Base-by-base conservation (phyloP, 1,140 invertebrate species). In the Melanaphis sacchari region DNA sequence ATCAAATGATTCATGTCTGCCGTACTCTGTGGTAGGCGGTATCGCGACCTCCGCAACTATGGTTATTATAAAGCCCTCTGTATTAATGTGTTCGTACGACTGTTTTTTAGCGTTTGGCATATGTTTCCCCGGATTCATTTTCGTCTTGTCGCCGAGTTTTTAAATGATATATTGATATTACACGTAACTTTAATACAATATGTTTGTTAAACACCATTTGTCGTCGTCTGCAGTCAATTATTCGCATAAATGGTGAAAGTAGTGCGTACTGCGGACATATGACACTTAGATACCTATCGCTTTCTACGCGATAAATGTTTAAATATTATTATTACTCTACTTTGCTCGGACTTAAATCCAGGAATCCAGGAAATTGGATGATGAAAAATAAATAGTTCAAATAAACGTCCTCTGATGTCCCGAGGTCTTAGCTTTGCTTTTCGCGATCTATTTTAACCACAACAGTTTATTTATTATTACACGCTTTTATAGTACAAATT, bases 221-320 rank as follows among this genome's bases (percentile, higher is more conserved):
- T n/a, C 0, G 43, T 36, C 43, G 87, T n/a, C 7, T 24, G 36
- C 31, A 2, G 26, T 22, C 2, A 88, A 52, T 49, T 31, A 87
- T 36, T 88, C 87, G 38, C 87, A 38, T 38, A 49, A 52, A 49
- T 21, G 43, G 87, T 88, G 87, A 88, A 88, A 88, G 87, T 88
- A 88, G 31, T 88, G 38, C 41, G 85, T 26, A 52, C 31, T 88
- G 38, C 41, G 85, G 40, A 52, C 31, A 11, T n/a, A 40, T n/a
- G 38, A 85, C 84, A 43, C 24, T 85, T 31, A 0, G 18, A 7
- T 49, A 46, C 43, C 31, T n/a, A 7, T 41, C 21, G 49, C 87
- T 88, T 52, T 88, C 87, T 88, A 88, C n/a, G 43, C 46, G 43
- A 21, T 38, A 38, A 36, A 88, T 22, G 3, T 59, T 66, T 90